A percentile compares a stretch with the other conserved stretches of the same genome.
Conservation (phyloP, 2,888 invertebrate species). For the Platynereis dumerilii region DNA sequence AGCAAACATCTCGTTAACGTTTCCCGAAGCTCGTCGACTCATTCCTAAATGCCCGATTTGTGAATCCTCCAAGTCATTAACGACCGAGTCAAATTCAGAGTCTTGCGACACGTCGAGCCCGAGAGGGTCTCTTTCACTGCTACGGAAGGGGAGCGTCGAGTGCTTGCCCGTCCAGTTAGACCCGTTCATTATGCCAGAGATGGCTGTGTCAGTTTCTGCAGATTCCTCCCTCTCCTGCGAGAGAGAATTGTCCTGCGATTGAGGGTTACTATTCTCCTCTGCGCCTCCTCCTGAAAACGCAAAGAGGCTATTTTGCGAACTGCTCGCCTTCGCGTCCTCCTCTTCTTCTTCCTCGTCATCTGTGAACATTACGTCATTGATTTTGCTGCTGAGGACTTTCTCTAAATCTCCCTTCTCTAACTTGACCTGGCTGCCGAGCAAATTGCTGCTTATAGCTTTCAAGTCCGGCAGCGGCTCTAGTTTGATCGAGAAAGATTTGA, state of each 20-base stretch:
- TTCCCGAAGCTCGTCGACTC: neutral
- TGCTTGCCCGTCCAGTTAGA: constrained; percentile 5
- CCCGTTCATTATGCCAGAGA: constrained; percentile 13
- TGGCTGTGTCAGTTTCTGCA: constrained; percentile 19
- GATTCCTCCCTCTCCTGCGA: constrained; percentile 1
- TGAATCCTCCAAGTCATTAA: neutral
- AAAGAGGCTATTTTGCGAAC: too few relatives aligned
- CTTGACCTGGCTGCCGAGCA: too few relatives aligned
- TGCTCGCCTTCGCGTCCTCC: constrained; percentile 3
- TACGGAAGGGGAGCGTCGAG: constrained; percentile 5
- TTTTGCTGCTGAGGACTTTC: too few relatives aligned
- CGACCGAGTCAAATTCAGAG: neutral
- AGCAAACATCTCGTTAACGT: neutral
- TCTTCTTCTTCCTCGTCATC: constrained; percentile 5
- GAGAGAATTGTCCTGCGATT: too few relatives aligned
- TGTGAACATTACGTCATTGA: neutral
- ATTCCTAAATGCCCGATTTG: neutral
- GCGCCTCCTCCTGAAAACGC: too few relatives aligned
- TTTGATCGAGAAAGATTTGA: too few relatives aligned
- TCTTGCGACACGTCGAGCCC: neutral
- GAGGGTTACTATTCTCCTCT: too few relatives aligned
- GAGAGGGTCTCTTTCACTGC: neutral
- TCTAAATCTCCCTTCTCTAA: too few relatives aligned
- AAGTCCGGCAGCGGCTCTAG: too few relatives aligned
- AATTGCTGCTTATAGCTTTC: too few relatives aligned